Percentiles rank a stretch among this genome's conserved stretches.
Conservation (phyloP, 2,113 vertebrate species). For the Ailuropoda melanoleuca region DNA sequence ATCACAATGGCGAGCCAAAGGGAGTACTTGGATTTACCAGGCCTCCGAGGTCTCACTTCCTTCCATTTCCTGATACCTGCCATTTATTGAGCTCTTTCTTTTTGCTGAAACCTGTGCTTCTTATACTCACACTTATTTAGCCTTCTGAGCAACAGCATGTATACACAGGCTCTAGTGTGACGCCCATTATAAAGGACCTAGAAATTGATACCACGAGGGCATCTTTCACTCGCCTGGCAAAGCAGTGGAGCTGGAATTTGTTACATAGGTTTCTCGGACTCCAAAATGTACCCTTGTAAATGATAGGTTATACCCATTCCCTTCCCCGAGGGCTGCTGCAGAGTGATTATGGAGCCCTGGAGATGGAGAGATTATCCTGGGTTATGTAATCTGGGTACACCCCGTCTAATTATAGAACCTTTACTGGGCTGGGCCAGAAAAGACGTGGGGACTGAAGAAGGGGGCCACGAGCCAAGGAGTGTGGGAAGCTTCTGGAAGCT, state of each 20-base stretch:
- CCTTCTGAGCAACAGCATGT: neutral
- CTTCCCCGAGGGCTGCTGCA: neutral
- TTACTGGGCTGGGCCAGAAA: neutral
- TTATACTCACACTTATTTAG: neutral
- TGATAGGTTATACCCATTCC: neutral
- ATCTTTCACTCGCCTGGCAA: neutral
- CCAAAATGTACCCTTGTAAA: neutral
- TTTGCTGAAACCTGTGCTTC: neutral
- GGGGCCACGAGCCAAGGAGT: neutral
- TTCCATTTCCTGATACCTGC: neutral
- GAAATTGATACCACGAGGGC: neutral
- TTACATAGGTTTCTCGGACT: neutral
- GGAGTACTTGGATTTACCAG: neutral
- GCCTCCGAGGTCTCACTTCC: too few species aligned
- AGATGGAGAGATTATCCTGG: neutral
- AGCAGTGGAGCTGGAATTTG: too few species aligned
- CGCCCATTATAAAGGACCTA: accelerated
- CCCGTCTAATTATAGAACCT: neutral
- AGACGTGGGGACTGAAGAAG: neutral
- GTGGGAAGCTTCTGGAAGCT: neutral
- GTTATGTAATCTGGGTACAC: neutral
- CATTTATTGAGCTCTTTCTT: too few species aligned
- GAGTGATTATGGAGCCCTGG: too few species aligned
- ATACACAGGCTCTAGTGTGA: neutral
- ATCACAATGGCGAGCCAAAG: accelerated